Conservation (phyloP, 2,113 vertebrate species). For the Brienomyrus brachyistius region DNA sequence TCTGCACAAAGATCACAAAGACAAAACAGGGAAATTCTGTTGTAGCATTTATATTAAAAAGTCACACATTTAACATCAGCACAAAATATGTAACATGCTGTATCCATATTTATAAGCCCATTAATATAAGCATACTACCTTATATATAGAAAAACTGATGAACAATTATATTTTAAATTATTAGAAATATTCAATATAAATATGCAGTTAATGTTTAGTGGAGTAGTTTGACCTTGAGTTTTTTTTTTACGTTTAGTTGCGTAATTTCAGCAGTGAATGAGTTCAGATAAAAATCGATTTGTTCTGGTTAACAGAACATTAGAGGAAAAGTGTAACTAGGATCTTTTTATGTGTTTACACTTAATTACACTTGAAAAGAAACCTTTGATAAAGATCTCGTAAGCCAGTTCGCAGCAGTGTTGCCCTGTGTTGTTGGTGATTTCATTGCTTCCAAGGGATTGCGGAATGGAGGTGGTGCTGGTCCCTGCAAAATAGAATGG, state of each 20-base stretch:
- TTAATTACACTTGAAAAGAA: background rate
- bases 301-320: background rate
- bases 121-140: background rate
- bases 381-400: conserved; percentile 58
- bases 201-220: background rate
- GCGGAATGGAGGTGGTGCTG: conserved; percentile 1
- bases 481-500: background rate
- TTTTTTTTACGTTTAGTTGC: background rate
- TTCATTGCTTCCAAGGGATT: conserved; percentile 16
- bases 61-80: background rate
- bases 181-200: background rate
- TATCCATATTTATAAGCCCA: background rate
- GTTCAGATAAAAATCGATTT: background rate
- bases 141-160: background rate
- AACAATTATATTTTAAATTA: background rate
- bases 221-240: background rate
- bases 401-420: conserved; percentile 46
- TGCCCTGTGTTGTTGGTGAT: conserved; percentile 19
- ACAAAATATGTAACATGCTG: background rate
- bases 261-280: background rate
- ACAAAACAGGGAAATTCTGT: background rate
- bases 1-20: conserved; percentile 38
- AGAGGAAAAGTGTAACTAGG: background rate
- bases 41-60: background rate
- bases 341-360: background rate